Base-by-base conservation (phyloP, 2,888 invertebrate species). In the Cyclophora punctaria region DNA sequence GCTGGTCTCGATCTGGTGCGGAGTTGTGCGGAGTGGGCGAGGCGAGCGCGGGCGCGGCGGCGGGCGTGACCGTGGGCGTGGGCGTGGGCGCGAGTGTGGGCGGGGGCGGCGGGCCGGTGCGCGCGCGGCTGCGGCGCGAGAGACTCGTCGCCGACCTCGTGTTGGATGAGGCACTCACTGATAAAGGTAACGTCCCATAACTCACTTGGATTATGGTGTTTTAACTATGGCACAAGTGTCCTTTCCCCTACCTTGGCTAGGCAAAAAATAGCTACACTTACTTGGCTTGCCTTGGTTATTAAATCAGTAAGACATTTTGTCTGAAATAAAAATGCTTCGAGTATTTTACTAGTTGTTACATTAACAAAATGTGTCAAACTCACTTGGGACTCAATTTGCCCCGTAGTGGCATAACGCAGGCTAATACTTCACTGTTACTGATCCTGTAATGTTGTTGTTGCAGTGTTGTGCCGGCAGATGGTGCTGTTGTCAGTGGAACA, bases 401-500 rank as follows among this genome's bases (percentile, higher is more conserved):
- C n/a, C n/a, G n/a, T n/a, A n/a, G n/a, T n/a, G n/a, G n/a, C n/a
- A n/a, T n/a, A n/a, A n/a, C n/a, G n/a, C n/a, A n/a, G n/a, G n/a
- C n/a, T n/a, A n/a, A n/a, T n/a, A n/a, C n/a, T 20, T 20, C 2
- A 20, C 20, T 20, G 20, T 20, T 20, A 20, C 20, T 37, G 5
- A 4, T 43, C 20, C 7, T 43, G 7, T 43, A 7, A 43, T 56
- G 50, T 49, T 37, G 37, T 63, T 76, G 77, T 89, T 79, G 42
- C 89, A 80, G 90, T 76, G 73, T 68, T 89, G 65, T 90, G 86
- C 73, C 89, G 89, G 52, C 89, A 83, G 68, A 78, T 88, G 77
- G 90, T 90, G 76, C 81, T 90, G 66, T 71, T 90, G 69, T 90
- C 91, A 48, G 90, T 92, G 90, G 64, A 65, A 50, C 60, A 75